Conservation (phyloP, 2,888 invertebrate genomes). For the Lithophane ornitopus region DNA sequence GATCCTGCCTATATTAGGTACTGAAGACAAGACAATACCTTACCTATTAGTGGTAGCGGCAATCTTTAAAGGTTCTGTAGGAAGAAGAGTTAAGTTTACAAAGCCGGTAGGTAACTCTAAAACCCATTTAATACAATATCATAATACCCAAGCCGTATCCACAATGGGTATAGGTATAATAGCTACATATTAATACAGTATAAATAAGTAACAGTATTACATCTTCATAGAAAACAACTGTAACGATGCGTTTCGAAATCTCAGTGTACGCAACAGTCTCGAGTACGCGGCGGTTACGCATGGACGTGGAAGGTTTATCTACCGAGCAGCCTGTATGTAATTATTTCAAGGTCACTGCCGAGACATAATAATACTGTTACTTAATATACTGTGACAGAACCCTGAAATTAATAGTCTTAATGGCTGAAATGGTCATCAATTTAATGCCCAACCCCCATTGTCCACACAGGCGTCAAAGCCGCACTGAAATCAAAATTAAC, state of each 20-base stretch:
- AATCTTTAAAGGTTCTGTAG: constrained; percentile 11
- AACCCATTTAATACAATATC: constrained; percentile 19
- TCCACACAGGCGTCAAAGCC: constrained; percentile 36
- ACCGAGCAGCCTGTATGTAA: no score
- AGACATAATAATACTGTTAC: no score
- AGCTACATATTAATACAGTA: neutral
- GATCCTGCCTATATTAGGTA: neutral
- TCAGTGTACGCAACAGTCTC: no score
- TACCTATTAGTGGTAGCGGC: neutral
- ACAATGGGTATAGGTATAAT: constrained; percentile 28
- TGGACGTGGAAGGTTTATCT: no score
- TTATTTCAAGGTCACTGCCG: no score
- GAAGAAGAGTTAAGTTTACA: neutral
- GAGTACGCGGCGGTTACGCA: no score
- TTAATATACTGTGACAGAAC: neutral
- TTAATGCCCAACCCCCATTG: constrained; percentile 51
- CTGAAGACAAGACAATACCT: neutral
- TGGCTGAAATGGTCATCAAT: constrained; percentile 57
- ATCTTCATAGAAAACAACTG: no score
- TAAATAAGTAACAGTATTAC: no score
- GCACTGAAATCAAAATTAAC: constrained; percentile 59
- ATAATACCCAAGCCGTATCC: neutral
- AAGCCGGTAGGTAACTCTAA: constrained; percentile 1
- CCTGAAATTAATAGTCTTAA: constrained; percentile 57
- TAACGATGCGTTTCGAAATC: no score